Evolutionary conservation across 2,888 invertebrate species (phyloP), one percentile per base, ranked within the genome.

Genomic region (Hipparchia semele): DNA sequence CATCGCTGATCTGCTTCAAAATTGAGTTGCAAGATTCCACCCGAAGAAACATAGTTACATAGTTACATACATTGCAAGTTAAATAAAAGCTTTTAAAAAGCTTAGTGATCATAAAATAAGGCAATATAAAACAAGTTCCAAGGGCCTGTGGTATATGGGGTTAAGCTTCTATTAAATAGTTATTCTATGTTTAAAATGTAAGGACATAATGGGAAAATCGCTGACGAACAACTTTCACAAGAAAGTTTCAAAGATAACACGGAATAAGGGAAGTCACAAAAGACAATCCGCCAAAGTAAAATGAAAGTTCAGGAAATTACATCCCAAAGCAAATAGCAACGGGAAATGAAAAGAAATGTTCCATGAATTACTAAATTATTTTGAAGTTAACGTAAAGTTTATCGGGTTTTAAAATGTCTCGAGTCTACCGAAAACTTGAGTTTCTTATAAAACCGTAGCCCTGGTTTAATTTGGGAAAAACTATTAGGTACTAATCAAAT

Each of bases 211-310:
- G 13, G 58, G 23, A 58, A 58, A 2, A 8, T 58, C 13, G 23
- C 23, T 58, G 13, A 23, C 58, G 13, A 58, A 58, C 58, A 58
- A 58, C 58, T 58, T 58, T 58, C 23, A 53, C 58, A 58, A 23
- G 58, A 58, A 53, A 58, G 58, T 58, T 58, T 58, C 8, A 13
- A 13, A 58, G 58, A 58, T 58, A 58, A 58, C 13, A 23, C 13
- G 2, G 13, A 58, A 23, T 58, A 58, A 58, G 58, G 13, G 23
- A 23, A 58, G 8, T 58, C 58, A 13, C 58, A 23, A 53, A 53
- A 23, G 23, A 23, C 8, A 58, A 8, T 58, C 3, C 23, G 58
- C 8, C 23, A 23, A 58, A 58, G 23, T 13, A 58, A 13, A 23
- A 23, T 6, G 23, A 58, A 58, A 58, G 58, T 58, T 58, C 58